Base-by-base conservation (phyloP, 2,888 invertebrate genomes). In the Drosophila prolongata region DNA sequence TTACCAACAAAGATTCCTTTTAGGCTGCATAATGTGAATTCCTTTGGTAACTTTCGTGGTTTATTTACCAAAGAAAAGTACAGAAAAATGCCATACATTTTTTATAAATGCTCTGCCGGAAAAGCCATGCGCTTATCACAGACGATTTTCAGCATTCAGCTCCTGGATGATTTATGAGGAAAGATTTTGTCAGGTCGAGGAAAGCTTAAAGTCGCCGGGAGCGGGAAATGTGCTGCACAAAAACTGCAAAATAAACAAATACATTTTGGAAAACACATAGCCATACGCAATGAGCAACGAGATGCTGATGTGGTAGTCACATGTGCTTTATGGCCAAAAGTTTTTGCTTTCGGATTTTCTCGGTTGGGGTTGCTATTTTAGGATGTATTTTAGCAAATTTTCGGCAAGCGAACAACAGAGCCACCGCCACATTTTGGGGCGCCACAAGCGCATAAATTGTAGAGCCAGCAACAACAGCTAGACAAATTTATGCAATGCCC, bases 361-460 rank as follows among this genome's bases (percentile, higher is more conserved):
- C 13, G 70, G 57, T 13, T 44, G 16, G 59, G n/a, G 11, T 30
- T 38, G 67, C 42, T 59, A 56, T 59, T 59, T 56, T 14, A 16
- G 74, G 74, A 71, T 79, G 89, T 86, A 86, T 82, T 89, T 85
- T 84, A 84, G 75, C 89, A 89, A 86, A 86, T 86, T 86, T 89
- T 86, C 85, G 76, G 81, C 81, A 67, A 70, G 77, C 75, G 75
- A 66, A 66, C 76, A 85, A 76, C 76, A 68, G 71, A 66, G 75
- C 64, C 64, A 61, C 74, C 76, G 79, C 75, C 75, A 79, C 77
- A 72, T 78, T 88, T 87, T 49, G 72, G 76, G 78, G 78, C 73
- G 75, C 76, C 76, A 58, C 77, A 67, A 71, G 54, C 54, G 78
- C 89, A 89, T 80, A 80, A 89, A 89, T 87, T 78, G 84, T 71